Conservation (phyloP, 1,140 invertebrate genomes). For the Drosophila ananassae region DNA sequence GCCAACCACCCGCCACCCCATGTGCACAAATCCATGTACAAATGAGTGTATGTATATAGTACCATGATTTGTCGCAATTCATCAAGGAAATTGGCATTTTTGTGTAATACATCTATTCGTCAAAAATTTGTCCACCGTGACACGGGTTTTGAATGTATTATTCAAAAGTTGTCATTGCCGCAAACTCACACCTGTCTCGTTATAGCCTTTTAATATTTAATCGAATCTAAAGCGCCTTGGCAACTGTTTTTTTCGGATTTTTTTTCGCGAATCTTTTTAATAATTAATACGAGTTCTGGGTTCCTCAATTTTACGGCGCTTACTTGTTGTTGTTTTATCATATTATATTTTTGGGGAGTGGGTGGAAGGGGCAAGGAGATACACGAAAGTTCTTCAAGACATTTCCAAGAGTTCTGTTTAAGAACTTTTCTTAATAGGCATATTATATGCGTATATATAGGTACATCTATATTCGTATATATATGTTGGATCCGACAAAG, state of each 20-base stretch:
- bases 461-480: conserved; percentile 9
- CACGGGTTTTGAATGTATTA: conserved; percentile 35
- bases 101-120: conserved; percentile 12
- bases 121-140: conserved; percentile 32
- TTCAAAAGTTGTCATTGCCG: conserved; percentile 20
- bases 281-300: conserved; percentile 7
- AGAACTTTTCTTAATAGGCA: conserved; percentile 44
- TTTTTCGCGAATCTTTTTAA: conserved; percentile 6
- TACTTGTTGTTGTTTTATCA: conserved; percentile 11
- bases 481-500: conserved; percentile 41
- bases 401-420: conserved; percentile 15
- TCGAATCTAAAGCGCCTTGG: conserved; percentile 13
- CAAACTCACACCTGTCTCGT: conserved; percentile 35
- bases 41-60: neutral
- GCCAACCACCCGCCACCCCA: neutral
- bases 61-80: conserved; percentile 20
- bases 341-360: neutral
- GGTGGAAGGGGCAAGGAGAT: neutral
- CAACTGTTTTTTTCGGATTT: conserved; percentile 13
- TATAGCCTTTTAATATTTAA: conserved; percentile 41
- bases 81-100: conserved; percentile 15
- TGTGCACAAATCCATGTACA: neutral
- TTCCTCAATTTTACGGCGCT: neutral
- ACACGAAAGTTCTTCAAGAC: neutral
- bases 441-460: conserved; percentile 13